phyloP scores from a whole-genome alignment of 2,797 vertebrate genomes.

The Coregonus ussuriensis region DNA sequence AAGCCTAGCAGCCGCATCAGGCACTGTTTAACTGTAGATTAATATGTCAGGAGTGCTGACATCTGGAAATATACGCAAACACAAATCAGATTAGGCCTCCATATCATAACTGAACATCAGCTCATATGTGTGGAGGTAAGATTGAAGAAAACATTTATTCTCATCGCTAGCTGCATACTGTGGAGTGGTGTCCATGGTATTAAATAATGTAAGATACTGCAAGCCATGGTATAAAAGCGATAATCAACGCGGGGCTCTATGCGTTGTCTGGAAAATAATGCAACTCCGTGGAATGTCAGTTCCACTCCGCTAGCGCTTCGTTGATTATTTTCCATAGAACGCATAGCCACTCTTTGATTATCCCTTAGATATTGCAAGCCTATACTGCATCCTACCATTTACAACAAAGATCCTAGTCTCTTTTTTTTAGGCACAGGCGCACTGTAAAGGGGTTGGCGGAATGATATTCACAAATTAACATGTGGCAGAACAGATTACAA shows the following conservation, averaged over 20 bases:
- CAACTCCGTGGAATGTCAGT: too few relatives aligned
- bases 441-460: not conserved
- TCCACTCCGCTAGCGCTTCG: too few relatives aligned
- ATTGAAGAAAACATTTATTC: not conserved
- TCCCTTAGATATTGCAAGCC: not conserved
- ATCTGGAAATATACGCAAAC: conserved; percentile 17
- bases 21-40: not conserved
- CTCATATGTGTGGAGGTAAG: conserved; percentile 12
- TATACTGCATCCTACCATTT: not conserved
- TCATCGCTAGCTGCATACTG: not conserved
- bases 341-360: too few relatives aligned
- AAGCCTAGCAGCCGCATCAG: not conserved
- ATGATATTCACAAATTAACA: not conserved
- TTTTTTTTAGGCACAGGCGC: not conserved
- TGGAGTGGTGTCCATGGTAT: not conserved
- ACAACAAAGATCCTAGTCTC: not conserved
- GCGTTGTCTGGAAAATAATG: too few relatives aligned
- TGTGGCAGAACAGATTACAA: not conserved
- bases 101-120: not conserved
- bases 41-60: conserved; percentile 13
- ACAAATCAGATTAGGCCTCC: conserved; percentile 14
- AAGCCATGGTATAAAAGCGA: too few relatives aligned
- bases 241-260: too few relatives aligned
- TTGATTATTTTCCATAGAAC: too few relatives aligned
- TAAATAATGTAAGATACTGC: not conserved